Base-by-base conservation (phyloP, 2,888 invertebrate genomes). In the Tetragonisca angustula region DNA sequence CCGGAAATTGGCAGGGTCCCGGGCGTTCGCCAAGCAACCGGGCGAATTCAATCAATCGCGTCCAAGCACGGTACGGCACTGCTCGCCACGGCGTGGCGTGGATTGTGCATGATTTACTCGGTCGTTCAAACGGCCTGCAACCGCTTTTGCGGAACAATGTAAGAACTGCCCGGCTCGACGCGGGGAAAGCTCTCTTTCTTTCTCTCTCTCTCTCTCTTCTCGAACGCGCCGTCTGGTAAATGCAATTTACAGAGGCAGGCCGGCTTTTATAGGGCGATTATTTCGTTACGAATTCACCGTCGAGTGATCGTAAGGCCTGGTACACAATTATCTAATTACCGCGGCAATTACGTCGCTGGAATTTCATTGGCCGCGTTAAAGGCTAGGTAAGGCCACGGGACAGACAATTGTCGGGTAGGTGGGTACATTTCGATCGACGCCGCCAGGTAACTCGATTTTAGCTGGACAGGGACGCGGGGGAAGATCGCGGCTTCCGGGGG, bases 251-350 rank as follows among this genome's bases (percentile, higher is more conserved):
- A 24, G 76, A 32, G 68, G 68, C 6, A 27, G 54, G 32, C 61
- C 43, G 74, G 73, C 76, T 85, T 85, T 85, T 85, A 84, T 84
- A 73, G 73, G 62, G 74, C 80, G 85, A 79, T 84, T 85, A 85
- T 88, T 90, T 84, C 88, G 87, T 89, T 88, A 90, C 85, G 81
- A 87, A 83, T 87, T 89, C 84, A 80, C 77, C 82, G 87, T 78
- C 84, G 82, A 84, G 52, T 81, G 86, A 81, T 86, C 88, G 86
- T 78, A 67, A 85, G 82, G 86, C 83, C 84, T 86, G 87, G 83
- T 82, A 83, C 84, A 84, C 91, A 90, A 91, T 91, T 91, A 91
- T 90, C 88, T 88, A 88, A 91, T 91, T 91, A 91, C 87, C 85
- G 78, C 78, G 87, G 88, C 90, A 91, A 91, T 91, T 91, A 90